A percentile compares a stretch with the other conserved stretches of the same genome.
These are phyloP conservation scores for Panzeria rudis DNA, from an alignment of 2,888 invertebrate genomes.

Conservation along the genomic window DNA sequence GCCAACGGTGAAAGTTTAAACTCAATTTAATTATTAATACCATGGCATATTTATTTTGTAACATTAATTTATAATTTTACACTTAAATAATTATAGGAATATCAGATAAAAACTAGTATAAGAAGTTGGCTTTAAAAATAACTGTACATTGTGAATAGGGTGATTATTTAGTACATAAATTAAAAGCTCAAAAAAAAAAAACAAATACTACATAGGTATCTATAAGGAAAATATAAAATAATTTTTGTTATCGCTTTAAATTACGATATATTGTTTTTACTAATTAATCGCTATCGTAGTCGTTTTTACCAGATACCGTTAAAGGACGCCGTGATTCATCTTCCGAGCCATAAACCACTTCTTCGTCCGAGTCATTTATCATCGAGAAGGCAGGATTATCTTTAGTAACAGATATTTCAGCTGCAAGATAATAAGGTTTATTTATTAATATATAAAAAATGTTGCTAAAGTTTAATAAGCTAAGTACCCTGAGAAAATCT, in stretches of 20 bases:
- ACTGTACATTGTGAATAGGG: constrained; percentile 56
- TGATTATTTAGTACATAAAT: not conserved
- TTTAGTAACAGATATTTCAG: constrained; percentile 95
- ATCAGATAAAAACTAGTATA: constrained; percentile 50
- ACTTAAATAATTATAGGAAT: constrained; percentile 57
- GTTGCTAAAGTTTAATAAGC: not conserved
- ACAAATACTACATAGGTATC: constrained; percentile 4
- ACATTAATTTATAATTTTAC: constrained; percentile 30
- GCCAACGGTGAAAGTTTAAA: not conserved
- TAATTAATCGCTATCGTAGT: constrained; percentile 89
- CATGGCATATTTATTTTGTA: constrained; percentile 52
- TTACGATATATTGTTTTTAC: not conserved
- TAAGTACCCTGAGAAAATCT: constrained; percentile 92
- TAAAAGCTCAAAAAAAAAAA: constrained; percentile 16
- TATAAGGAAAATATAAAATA: constrained; percentile 9
- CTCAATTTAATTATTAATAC: constrained; percentile 8
- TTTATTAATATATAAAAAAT: not conserved
- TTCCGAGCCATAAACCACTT: constrained; percentile 96
- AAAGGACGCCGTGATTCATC: constrained; percentile 93
- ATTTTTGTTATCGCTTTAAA: constrained; percentile 18
- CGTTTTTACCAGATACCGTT: constrained; percentile 86
- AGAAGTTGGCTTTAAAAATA: constrained; percentile 42
- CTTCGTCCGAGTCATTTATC: constrained; percentile 99
- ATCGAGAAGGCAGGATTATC: constrained; percentile 99
- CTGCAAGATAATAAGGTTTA: constrained; percentile 36